A percentile compares a stretch with the other conserved stretches of the same genome.
Evolutionary conservation across 2,113 vertebrate genomes (phyloP).

Genomic region (Polyodon spathula): DNA sequence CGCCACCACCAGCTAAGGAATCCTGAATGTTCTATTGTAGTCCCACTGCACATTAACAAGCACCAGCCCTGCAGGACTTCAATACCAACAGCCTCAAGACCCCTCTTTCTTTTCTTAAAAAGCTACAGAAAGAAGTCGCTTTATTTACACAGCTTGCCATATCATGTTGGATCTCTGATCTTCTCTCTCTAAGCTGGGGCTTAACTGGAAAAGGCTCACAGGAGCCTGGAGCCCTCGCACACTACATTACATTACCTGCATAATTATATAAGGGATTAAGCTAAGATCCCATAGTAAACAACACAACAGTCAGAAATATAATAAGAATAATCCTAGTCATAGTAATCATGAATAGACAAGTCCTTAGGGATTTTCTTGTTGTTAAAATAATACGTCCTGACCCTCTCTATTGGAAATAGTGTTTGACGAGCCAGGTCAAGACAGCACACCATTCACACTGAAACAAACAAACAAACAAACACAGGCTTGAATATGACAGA

Average conservation of each 20-base stretch:
- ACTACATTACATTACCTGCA: conserved; percentile 12
- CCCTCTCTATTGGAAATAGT: too few species aligned
- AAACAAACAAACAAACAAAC: too few species aligned
- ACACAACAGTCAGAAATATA: conserved; percentile 34
- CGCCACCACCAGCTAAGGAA: too few species aligned
- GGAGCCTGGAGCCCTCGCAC: not conserved
- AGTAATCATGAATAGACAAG: not conserved
- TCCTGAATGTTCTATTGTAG: too few species aligned
- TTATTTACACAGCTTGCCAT: conserved; percentile 19
- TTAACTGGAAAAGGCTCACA: conserved; percentile 17
- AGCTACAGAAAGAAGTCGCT: conserved; percentile 52
- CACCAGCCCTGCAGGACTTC: conserved; percentile 48
- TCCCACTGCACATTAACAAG: conserved; percentile 48
- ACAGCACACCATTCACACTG: too few species aligned
- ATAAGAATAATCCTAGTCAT: conserved; percentile 45
- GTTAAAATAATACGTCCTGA: too few species aligned
- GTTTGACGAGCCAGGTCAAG: too few species aligned
- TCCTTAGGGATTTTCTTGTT: too few species aligned
- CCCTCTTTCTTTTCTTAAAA: conserved; percentile 54
- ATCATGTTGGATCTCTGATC: conserved; percentile 18
- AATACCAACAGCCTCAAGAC: conserved; percentile 54
- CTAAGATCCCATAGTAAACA: conserved; percentile 31
- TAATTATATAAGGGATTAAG: conserved; percentile 27
- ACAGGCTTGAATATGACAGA: too few species aligned
- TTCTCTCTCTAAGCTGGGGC: conserved; percentile 21